Conservation (phyloP, 2,888 invertebrate species). For the Seira ritae region DNA sequence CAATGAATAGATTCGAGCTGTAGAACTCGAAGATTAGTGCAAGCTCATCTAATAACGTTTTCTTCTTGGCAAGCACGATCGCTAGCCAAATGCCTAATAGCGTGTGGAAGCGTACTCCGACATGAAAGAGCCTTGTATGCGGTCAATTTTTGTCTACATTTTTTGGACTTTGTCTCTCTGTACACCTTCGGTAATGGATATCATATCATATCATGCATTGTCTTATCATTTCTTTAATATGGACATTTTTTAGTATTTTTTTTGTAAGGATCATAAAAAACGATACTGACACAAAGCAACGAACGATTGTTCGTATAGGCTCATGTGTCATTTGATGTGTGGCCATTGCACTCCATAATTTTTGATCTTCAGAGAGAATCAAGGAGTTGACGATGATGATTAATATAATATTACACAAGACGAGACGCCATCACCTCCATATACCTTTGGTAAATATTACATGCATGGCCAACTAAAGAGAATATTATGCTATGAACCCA, state of each 20-base stretch:
- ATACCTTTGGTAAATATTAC: slow-evolving; percentile 36
- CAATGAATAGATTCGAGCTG: slow-evolving; percentile 3
- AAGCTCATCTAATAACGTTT: slow-evolving; percentile 19
- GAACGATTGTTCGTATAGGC: too few species aligned
- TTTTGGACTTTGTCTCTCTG: not conserved
- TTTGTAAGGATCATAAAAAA: not conserved
- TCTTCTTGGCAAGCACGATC: not conserved
- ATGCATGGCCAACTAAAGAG: slow-evolving; percentile 56
- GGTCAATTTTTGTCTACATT: slow-evolving; percentile 36
- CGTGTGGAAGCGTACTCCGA: not conserved
- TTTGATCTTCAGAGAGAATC: slow-evolving; percentile 18
- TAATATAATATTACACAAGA: slow-evolving; percentile 45
- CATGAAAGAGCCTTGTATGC: not conserved
- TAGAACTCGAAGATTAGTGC: not conserved
- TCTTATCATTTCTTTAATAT: not conserved
- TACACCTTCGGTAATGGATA: not conserved
- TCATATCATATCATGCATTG: too few species aligned
- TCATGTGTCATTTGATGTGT: not conserved
- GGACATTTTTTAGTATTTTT: not conserved
- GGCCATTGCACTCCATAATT: slow-evolving; percentile 16
- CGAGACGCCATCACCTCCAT: slow-evolving; percentile 51
- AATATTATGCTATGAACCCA: slow-evolving; percentile 51
- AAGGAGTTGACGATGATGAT: slow-evolving; percentile 31
- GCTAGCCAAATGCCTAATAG: slow-evolving; percentile 22
- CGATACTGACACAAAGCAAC: too few species aligned